Evolutionary conservation across 2,113 vertebrate species (phyloP), one percentile per base, ranked within the genome.

Genomic region (Neotragus moschatus): DNA sequence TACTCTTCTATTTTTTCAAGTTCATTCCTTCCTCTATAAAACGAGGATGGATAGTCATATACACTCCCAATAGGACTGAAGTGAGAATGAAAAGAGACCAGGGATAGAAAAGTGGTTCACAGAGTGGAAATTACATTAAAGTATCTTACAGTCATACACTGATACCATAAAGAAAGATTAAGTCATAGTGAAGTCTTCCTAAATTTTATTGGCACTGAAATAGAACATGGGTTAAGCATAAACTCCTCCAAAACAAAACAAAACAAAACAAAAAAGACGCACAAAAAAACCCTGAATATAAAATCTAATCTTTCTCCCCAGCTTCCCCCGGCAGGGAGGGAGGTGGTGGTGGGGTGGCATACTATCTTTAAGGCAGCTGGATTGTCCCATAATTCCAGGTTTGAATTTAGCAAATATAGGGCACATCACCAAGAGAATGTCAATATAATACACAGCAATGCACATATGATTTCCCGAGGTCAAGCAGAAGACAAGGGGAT

Each of bases 131-230:
- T 90, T 33, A 87, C 10, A 85, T 8, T 43, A 19, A 77, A 91
- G 89, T 96, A 1, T 73, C 28, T 86, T 79, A 89, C 16, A 88
- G 49, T 12, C 45, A 95, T 56, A 58, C 39, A 45, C 10, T 36
- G 28, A 88, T 3, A 8, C 3, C 47, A 88, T 82, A 95, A 94
- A 97, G 47, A 88, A 96, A 96, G 16, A 82, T 2, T 15, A 77
- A 95, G 28, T 89, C 96, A 96, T 53, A 63, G 25, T 96, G 63
- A 97, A 95, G 98, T 97, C 96, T 96, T 98, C 98, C 97, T 98
- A 97, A 98, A 98, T 95, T 99, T 99, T 99, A 99, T 99, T 99
- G 99, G 99, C 98, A 99, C 98, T 98, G 98, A 95, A 98, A 99
- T 84, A 98, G 86, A 98, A 98, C 90, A 98, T 87, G 96, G 86